Evolutionary conservation across 64 coral and sea anemone genomes (phyloP).

Genomic region (Acropora tenuis): DNA sequence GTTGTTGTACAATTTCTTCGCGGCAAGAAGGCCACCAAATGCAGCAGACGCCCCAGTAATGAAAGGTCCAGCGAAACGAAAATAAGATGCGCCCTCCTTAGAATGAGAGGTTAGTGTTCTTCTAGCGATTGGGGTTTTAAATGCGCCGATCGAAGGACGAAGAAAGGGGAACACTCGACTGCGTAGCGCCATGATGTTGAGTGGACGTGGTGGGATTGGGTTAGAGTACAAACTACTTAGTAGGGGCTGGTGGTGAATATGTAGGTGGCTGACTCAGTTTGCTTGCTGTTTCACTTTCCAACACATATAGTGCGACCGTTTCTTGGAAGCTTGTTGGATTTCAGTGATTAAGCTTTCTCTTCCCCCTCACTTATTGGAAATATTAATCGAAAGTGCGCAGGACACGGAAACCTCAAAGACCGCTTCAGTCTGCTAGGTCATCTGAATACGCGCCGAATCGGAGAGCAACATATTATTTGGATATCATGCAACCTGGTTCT

Average conservation of each 20-base stretch:
- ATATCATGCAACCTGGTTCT: too few relatives aligned
- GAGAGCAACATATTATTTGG: too few relatives aligned
- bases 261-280: neutral
- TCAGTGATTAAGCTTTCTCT: too few relatives aligned
- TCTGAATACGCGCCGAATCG: too few relatives aligned
- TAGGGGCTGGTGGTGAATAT: neutral
- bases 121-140: conserved; percentile 1
- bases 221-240: neutral
- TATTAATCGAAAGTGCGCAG: too few relatives aligned
- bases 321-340: too few relatives aligned
- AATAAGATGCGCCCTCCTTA: conserved; percentile 16
- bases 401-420: too few relatives aligned
- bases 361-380: too few relatives aligned
- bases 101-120: conserved; percentile 36
- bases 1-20: conserved; percentile 61
- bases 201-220: neutral
- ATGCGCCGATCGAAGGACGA: conserved; percentile 41
- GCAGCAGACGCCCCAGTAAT: conserved; percentile 68
- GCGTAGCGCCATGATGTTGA: conserved; percentile 41
- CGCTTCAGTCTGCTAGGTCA: too few relatives aligned
- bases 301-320: too few relatives aligned
- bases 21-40: conserved; percentile 29
- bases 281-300: too few relatives aligned
- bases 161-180: conserved; percentile 16
- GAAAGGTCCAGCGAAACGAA: conserved; percentile 72